A percentile compares a stretch with the other conserved stretches of the same genome.
These are phyloP conservation scores for Dreissena polymorpha DNA, from an alignment of 1,140 invertebrate genomes.

Conservation along the genomic window DNA sequence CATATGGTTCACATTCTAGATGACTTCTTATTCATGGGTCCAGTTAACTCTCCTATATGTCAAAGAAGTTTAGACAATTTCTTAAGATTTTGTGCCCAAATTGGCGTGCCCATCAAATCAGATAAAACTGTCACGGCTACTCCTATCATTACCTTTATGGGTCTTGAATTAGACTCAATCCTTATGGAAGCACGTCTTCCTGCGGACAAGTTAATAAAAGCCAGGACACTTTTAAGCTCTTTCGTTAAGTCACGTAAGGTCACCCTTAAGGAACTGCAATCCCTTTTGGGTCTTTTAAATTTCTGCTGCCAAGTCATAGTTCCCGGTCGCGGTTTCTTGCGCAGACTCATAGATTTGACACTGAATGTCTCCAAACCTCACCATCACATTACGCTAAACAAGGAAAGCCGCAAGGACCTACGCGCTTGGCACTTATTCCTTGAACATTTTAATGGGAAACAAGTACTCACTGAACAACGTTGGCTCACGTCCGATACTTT, in stretches of 20 bases:
- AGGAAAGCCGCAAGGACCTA: constrained; percentile 28
- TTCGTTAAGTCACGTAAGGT: neutral
- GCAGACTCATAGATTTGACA: constrained; percentile 47
- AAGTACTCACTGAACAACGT: constrained; percentile 13
- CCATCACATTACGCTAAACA: constrained; percentile 39
- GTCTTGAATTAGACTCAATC: constrained; percentile 40
- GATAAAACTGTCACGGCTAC: constrained; percentile 23
- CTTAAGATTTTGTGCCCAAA: constrained; percentile 15
- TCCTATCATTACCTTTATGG: constrained; percentile 23
- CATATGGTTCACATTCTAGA: constrained; percentile 39
- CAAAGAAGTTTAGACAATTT: constrained; percentile 21
- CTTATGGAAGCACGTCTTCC: constrained; percentile 32
- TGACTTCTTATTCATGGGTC: constrained; percentile 43
- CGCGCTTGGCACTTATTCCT: constrained; percentile 29
- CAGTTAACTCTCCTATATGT: constrained; percentile 12
- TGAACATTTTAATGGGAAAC: constrained; percentile 49
- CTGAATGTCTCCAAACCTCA: constrained; percentile 39
- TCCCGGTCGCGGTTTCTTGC: constrained; percentile 48
- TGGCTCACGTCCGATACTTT: constrained; percentile 21
- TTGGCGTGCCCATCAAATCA: constrained; percentile 29
- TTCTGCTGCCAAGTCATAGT: constrained; percentile 42
- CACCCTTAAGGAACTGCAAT: constrained; percentile 47
- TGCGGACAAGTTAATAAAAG: constrained; percentile 28
- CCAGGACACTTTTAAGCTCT: neutral
- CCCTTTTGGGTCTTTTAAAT: constrained; percentile 48